phyloP scores from a whole-genome alignment of 92 coral and sea anemone genomes.

The Zoanthus gigantus region DNA sequence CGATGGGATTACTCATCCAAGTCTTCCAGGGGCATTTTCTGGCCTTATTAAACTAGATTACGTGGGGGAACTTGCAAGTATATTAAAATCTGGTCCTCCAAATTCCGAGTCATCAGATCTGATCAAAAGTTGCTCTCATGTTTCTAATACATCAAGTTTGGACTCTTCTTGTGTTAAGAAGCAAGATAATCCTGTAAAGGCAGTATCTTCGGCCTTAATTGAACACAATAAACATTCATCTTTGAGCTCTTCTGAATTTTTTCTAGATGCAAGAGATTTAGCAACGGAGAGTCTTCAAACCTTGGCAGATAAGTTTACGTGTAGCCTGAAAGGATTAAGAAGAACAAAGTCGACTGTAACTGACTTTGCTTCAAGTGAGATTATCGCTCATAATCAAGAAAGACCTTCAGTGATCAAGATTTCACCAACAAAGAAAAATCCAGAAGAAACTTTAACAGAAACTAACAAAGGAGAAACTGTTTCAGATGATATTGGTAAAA shows the following conservation, averaged over 20 bases:
- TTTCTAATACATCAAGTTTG: not conserved
- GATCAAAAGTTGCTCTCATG: not conserved
- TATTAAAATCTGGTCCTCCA: constrained; percentile 1
- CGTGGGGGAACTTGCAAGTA: constrained; percentile 8
- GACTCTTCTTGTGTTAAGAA: not conserved
- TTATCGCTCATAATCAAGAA: constrained; percentile 45
- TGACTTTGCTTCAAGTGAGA: constrained; percentile 29
- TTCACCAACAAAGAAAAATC: constrained; percentile 37
- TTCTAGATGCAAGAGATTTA: constrained; percentile 15
- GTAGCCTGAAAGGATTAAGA: not conserved
- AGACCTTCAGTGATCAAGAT: constrained; percentile 47
- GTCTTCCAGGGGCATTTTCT: constrained; percentile 49
- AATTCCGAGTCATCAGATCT: not conserved
- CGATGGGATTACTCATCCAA: constrained; percentile 30
- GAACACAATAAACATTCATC: not conserved
- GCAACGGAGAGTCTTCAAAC: constrained; percentile 38
- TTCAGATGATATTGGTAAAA: constrained; percentile 14
- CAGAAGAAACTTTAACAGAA: not conserved
- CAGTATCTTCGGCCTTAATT: not conserved
- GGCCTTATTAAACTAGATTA: constrained; percentile 39
- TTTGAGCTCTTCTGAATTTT: not conserved
- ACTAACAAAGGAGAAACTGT: not conserved
- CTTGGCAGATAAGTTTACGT: constrained; percentile 18
- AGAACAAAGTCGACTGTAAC: not conserved
- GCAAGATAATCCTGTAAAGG: not conserved